Evolutionary conservation across 2,797 vertebrate species (phyloP), one percentile per base, ranked within the genome.

Genomic region (Agapornis canus): DNA sequence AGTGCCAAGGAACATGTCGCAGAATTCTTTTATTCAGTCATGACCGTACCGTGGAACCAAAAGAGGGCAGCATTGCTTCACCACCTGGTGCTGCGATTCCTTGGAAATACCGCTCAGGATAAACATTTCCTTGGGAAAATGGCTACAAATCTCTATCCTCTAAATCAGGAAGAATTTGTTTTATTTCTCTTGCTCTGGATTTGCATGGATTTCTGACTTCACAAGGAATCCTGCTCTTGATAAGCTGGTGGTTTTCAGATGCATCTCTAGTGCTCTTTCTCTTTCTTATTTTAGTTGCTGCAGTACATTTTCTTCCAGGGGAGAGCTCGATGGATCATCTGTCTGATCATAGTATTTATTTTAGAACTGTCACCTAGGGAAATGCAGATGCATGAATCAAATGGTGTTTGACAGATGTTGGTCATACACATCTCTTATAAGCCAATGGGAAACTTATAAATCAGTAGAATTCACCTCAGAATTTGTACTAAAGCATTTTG

Each of bases 11-110:
- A 82, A 72, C 9, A 2, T 13, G 26, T 52, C 45, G 56, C 4
- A 1, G 60, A 70, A 4, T 48, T n/a, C 23, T 32, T 59, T 83
- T 60, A 31, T 82, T 89, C 70, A 10, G 6, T 87, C 78, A 4
- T 60, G 59, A 31, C 85, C 4, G 3, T 31, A 39, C 60, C 2
- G 6, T 90, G 63, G 61, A 94, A 73, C 96, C 97, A 64, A 92
- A 86, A 96, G 97, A 97, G 95, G 97, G 95, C 95, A 97, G 90
- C 91, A 94, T 6, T 5, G 23, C 40, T 70, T 78, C 91, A 83
- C 40, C 3, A 6, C 39, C 77, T 78, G 72, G 4, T 0, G 8
- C 37, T 69, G 52, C 2, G 0, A 35, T 4, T 52, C 35, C 16
- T 31, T 49, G 54, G 49, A 70, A 73, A 57, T 35, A 2, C 35